phyloP scores from a whole-genome alignment of 30 jellyfish, hydroid and myxozoan species.

The Turritopsis dohrnii region DNA sequence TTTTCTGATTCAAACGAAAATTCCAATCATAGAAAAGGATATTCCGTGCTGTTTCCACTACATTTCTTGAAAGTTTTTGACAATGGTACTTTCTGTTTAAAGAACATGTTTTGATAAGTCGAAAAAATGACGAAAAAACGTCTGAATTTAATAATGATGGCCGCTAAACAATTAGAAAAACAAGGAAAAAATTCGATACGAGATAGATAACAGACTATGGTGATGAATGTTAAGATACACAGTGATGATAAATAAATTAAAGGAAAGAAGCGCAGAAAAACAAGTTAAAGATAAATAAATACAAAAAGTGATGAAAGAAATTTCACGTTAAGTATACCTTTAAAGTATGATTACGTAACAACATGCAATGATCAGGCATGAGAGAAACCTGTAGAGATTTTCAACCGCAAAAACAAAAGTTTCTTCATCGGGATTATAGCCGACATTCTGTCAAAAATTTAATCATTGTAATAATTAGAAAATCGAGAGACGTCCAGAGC shows the following conservation, averaged over 20 bases:
- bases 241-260: no score
- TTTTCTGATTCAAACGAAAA: no score
- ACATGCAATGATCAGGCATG: no score
- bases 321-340: not conserved
- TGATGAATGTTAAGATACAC: no score
- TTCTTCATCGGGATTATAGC: not conserved
- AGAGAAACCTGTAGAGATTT: no score
- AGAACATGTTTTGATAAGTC: not conserved
- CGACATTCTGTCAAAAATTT: not conserved
- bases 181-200: not conserved
- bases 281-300: no score
- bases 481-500: not conserved
- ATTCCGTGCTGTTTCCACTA: not conserved
- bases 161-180: not conserved
- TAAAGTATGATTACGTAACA: no score
- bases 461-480: not conserved
- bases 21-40: not conserved
- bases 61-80: not conserved
- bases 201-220: no score
- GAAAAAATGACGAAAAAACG: not conserved
- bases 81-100: not conserved
- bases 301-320: no score
- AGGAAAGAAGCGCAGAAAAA: no score
- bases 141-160: not conserved
- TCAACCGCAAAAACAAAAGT: no score